Evolutionary conservation across 2,888 invertebrate genomes (phyloP), one percentile per base, ranked within the genome.

Genomic region (Hemithea aestivaria): DNA sequence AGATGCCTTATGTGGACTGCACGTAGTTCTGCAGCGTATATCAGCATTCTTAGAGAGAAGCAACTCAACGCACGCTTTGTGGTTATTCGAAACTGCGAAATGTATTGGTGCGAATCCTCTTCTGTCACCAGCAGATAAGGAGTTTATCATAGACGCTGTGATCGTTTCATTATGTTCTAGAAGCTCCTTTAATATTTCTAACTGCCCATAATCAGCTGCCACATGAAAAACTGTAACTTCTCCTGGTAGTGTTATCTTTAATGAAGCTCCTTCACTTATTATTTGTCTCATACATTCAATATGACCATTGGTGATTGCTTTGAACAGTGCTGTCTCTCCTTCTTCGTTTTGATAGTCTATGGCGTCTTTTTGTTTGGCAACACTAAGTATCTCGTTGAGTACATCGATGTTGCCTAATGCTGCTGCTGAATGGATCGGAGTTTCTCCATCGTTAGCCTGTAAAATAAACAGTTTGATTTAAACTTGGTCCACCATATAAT

Each of bases 171-270:
- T 62, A 59, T 79, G 59, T 57, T 79, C 75, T 16, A 91, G 56
- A 26, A 91, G 67, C 11, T 78, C 66, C 58, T 81, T 81, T 6
- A 91, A 77, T 54, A 90, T 89, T 35, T 87, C 84, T 9, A 77
- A 50, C 40, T 89, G 79, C 0, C 90, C 90, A 47, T 80, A 62
- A 51, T 88, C 88, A 24, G 90, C 88, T 21, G 91, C 90, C 39
- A 89, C 68, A 48, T 91, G 91, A n/a, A 91, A 69, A 28, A 91
- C 85, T 24, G 89, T 91, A 0, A 83, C 68, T 11, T 87, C 73
- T 9, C 84, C 84, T 8, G 79, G 76, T 26, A 88, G 55, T 29
- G 66, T 74, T 8, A 79, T 66, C 51, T 77, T 77, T 1, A 88
- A 54, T 1, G 81, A 77, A 2, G 88, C 88, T 10, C 87, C 88